Conservation (phyloP, 2,113 vertebrate genomes). For the Ancistrus triradiatus region DNA sequence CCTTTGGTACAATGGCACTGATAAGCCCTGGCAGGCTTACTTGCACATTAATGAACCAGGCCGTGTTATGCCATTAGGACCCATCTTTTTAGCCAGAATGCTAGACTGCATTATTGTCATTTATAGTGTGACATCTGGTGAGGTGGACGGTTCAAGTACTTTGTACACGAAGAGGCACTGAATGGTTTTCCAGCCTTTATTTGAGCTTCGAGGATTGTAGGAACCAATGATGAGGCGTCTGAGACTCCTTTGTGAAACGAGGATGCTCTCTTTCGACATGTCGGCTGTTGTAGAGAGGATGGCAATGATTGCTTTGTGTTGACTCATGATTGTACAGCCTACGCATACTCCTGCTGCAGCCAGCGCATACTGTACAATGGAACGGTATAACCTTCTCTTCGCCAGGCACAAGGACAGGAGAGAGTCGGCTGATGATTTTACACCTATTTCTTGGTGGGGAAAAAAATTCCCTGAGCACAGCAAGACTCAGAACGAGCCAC, state of each 20-base stretch:
- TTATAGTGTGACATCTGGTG: background rate
- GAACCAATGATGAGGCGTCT: too few relatives aligned
- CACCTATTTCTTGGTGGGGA: too few relatives aligned
- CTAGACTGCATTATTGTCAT: too few relatives aligned
- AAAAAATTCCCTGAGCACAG: too few relatives aligned
- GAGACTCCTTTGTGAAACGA: background rate
- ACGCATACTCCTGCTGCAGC: conserved; percentile 1
- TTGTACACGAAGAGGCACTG: background rate
- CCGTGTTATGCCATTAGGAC: too few relatives aligned
- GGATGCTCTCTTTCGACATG: background rate
- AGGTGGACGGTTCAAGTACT: background rate
- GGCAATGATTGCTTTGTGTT: conserved; percentile 9
- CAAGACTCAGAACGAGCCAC: too few relatives aligned
- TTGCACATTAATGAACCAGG: too few relatives aligned
- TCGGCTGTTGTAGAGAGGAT: too few relatives aligned
- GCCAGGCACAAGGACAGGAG: background rate
- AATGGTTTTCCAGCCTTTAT: background rate
- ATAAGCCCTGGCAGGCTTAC: too few relatives aligned
- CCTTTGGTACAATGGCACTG: too few relatives aligned
- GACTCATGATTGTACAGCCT: conserved; percentile 13
- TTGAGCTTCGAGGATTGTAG: background rate
- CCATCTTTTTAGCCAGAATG: too few relatives aligned
- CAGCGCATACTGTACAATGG: background rate
- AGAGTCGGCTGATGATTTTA: too few relatives aligned
- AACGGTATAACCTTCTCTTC: background rate